Evolutionary conservation across 1,140 invertebrate genomes (phyloP).

Genomic region (Olivierus martensii): DNA sequence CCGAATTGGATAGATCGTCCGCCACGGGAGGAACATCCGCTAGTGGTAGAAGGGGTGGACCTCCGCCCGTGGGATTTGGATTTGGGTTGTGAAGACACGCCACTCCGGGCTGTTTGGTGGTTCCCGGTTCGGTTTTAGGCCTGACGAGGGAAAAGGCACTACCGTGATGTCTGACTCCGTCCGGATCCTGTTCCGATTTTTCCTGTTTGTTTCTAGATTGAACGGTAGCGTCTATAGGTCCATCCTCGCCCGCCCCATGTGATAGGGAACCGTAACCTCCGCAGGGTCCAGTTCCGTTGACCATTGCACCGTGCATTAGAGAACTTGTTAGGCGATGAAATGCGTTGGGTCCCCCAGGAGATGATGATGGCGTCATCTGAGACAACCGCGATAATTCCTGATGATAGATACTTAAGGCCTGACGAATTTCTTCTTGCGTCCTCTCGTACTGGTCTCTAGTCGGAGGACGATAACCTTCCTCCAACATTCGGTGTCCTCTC

Average conservation of each 20-base stretch:
- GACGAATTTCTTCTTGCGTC: slow-evolving; percentile 68
- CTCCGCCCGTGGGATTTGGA: slow-evolving; percentile 1
- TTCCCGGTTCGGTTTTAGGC: slow-evolving; percentile 53
- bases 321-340: slow-evolving; percentile 6
- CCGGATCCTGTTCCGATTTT: slow-evolving; percentile 22
- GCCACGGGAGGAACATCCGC: slow-evolving; percentile 4
- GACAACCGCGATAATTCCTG: slow-evolving; percentile 73
- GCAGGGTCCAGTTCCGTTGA: background rate
- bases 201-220: background rate
- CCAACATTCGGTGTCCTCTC: slow-evolving; percentile 43
- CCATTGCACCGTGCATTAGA: slow-evolving; percentile 3
- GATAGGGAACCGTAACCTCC: background rate
- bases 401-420: slow-evolving; percentile 82
- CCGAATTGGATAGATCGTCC: slow-evolving; percentile 11
- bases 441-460: slow-evolving; percentile 38
- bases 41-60: slow-evolving; percentile 1
- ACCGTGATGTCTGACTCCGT: slow-evolving; percentile 51
- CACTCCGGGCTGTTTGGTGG: background rate
- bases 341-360: slow-evolving; percentile 1
- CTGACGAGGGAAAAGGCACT: slow-evolving; percentile 70
- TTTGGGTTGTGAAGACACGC: background rate
- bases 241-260: slow-evolving; percentile 4
- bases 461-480: slow-evolving; percentile 21
- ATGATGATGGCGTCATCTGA: slow-evolving; percentile 6
- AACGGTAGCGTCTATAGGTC: slow-evolving; percentile 11